Evolutionary conservation across 2,888 invertebrate genomes (phyloP).

Genomic region (Cerceris ruficornis): DNA sequence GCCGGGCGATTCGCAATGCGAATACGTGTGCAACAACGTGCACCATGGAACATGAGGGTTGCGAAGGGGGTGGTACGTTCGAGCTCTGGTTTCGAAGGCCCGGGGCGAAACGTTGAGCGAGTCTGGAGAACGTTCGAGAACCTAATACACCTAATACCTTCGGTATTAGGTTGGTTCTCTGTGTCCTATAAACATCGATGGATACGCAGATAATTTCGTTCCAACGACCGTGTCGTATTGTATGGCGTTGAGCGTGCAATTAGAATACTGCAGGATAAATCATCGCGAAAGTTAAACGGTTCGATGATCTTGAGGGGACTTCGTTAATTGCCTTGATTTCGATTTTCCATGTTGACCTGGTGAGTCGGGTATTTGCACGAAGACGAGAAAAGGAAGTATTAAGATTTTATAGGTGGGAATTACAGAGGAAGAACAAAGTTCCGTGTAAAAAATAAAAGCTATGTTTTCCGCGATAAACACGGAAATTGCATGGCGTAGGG

Average conservation of each 20-base stretch:
- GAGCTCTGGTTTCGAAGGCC: slow-evolving; percentile 75
- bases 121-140: slow-evolving; percentile 70
- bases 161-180: slow-evolving; percentile 56
- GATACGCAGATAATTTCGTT: slow-evolving; percentile 32
- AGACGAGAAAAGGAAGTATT: too few relatives aligned
- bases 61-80: slow-evolving; percentile 22
- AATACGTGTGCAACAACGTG: slow-evolving; percentile 25
- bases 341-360: too few relatives aligned
- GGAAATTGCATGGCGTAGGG: too few relatives aligned
- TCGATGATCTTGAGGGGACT: not conserved
- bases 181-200: slow-evolving; percentile 51
- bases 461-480: too few relatives aligned
- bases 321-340: too few relatives aligned
- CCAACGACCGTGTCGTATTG: slow-evolving; percentile 18
- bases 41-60: not conserved
- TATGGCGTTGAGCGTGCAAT: slow-evolving; percentile 17
- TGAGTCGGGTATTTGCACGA: too few relatives aligned
- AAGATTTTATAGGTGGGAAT: too few relatives aligned
- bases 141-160: slow-evolving; percentile 64
- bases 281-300: not conserved
- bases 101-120: slow-evolving; percentile 61
- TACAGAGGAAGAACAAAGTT: too few relatives aligned
- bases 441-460: too few relatives aligned
- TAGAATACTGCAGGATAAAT: slow-evolving; percentile 29
- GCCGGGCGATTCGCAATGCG: slow-evolving; percentile 34